Evolutionary conservation across 1,140 invertebrate genomes (phyloP), one percentile per base, ranked within the genome.

Genomic region (Drosophila kanapiae): DNA sequence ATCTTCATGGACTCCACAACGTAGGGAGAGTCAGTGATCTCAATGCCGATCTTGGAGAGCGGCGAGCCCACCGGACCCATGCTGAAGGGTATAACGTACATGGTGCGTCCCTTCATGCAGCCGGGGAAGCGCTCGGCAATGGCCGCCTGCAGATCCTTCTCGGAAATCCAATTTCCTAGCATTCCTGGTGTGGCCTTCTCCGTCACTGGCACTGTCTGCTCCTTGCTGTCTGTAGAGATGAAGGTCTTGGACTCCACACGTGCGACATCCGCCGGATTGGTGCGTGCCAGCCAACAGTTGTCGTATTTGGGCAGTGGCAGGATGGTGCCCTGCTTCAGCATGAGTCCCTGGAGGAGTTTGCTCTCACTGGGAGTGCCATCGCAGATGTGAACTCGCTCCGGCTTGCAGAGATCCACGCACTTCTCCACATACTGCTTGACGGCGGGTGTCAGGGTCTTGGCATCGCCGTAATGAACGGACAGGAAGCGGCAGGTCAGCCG

Each of bases 71-170:
- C 94, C 6, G 98, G 98, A 18, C 98, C 98, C 98, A 99, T 99
- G 71, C 96, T 97, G 93, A 98, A 99, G 8, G 98, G 98, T 75
- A 99, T 97, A 1, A 99, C 96, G 93, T 98, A 99, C 98, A 99
- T 99, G 4, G 97, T 98, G 8, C 98, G 95, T 8, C 97, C 97
- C 95, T 95, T 95, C 97, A 98, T 98, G 91, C 97, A 97, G 14
- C 95, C 96, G 0, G 97, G 97, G 88, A 99, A 99, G 49, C 98
- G 94, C 74, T 96, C 95, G 0, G 31, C 92, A 6, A 99, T 94
- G 7, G 96, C 97, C 40, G 94, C 93, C 43, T 97, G 94, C 94
- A 98, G 95, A 51, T 98, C 95, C 16, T 94, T 92, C 1, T 96
- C 95, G 0, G 96, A 95, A 84, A 99, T 97, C 98, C 98, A 99